These are phyloP conservation scores for Vimba vimba DNA, from an alignment of 2,113 vertebrate genomes.

Conservation along the genomic window DNA sequence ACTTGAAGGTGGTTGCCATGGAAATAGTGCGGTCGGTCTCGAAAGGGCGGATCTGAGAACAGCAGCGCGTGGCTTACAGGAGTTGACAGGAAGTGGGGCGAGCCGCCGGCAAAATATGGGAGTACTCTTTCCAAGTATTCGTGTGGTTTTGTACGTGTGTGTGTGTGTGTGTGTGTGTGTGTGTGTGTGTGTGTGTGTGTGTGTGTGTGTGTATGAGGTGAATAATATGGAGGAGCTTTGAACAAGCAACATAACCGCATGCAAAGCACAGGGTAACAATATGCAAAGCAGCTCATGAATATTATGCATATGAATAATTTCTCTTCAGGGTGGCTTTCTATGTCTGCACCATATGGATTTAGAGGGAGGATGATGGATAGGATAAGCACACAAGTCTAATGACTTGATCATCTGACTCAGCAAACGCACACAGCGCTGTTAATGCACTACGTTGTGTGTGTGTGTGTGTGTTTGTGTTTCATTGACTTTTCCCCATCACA, in stretches of 20 bases:
- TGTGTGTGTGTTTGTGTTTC: background rate
- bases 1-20: conserved; percentile 43
- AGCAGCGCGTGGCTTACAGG: background rate
- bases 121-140: background rate
- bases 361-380: background rate
- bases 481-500: conserved; percentile 28
- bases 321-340: background rate
- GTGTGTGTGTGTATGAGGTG: too few species aligned
- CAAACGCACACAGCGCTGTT: background rate
- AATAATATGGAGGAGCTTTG: background rate
- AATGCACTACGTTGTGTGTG: background rate
- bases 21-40: conserved; percentile 37
- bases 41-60: conserved; percentile 19
- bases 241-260: background rate
- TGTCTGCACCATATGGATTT: conserved; percentile 10
- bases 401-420: conserved; percentile 35
- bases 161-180: background rate
- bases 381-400: background rate
- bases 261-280: background rate
- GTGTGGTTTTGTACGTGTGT: background rate
- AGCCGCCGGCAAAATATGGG: background rate
- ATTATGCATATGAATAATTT: conserved; percentile 1
- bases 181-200: background rate
- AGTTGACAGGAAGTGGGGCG: background rate
- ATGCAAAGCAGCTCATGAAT: conserved; percentile 21